A percentile compares a stretch with the other conserved stretches of the same genome.
Evolutionary conservation across 64 coral and sea anemone genomes (phyloP).

Genomic region (Montipora efflorescens): DNA sequence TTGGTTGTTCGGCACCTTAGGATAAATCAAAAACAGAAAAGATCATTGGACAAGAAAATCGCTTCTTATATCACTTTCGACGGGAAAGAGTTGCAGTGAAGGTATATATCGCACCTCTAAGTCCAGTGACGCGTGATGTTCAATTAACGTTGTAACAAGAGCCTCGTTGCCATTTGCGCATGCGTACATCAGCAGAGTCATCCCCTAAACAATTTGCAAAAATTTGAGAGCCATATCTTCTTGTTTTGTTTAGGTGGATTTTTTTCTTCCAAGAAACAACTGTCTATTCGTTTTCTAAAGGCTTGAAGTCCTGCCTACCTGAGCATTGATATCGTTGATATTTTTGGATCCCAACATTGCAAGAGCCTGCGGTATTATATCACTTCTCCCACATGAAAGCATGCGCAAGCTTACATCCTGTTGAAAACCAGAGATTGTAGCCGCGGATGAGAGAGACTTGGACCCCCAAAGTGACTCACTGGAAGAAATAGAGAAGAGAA

Average conservation of each 20-base stretch:
- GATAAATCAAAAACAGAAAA: too few relatives aligned
- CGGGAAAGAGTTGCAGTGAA: too few relatives aligned
- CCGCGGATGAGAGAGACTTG: slow-evolving; percentile 6
- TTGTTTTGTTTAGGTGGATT: neutral
- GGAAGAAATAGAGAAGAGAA: slow-evolving; percentile 16
- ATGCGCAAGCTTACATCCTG: slow-evolving; percentile 82
- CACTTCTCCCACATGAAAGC: slow-evolving; percentile 78
- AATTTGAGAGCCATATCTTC: neutral
- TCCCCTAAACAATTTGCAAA: slow-evolving; percentile 30
- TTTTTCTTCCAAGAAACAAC: neutral
- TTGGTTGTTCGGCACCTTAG: slow-evolving; percentile 59
- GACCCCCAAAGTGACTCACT: slow-evolving; percentile 43
- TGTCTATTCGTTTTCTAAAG: neutral
- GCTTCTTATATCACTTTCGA: too few relatives aligned
- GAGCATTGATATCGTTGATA: slow-evolving; percentile 69
- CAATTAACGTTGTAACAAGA: slow-evolving; percentile 68
- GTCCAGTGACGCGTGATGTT: slow-evolving; percentile 73
- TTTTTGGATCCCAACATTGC: slow-evolving; percentile 68
- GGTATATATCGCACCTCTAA: slow-evolving; percentile 38
- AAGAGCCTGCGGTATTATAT: slow-evolving; percentile 66
- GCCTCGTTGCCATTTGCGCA: slow-evolving; percentile 73
- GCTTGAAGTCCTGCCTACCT: slow-evolving; percentile 20
- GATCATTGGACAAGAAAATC: too few relatives aligned
- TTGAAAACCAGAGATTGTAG: slow-evolving; percentile 50
- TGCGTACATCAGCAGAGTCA: slow-evolving; percentile 91